Evolutionary conservation across 1,140 invertebrate genomes (phyloP).

Genomic region (Lasioglossum albipes): DNA sequence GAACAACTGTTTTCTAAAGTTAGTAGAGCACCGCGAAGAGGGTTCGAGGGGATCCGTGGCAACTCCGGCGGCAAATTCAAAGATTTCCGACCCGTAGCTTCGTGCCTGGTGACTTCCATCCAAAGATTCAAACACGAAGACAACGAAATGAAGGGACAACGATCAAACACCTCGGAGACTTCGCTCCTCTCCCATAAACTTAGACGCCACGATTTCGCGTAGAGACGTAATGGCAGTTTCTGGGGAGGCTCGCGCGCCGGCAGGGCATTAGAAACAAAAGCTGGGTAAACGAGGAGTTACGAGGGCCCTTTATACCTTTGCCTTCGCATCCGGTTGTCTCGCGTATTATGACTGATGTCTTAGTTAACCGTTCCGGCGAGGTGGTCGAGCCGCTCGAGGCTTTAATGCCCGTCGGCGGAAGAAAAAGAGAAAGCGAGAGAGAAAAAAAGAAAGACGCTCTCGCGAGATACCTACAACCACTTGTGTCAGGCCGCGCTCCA

Average conservation of each 20-base stretch:
- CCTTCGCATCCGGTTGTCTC: constrained; percentile 62
- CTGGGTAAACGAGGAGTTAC: constrained; percentile 67
- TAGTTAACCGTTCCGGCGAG: constrained; percentile 57
- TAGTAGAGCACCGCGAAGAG: too few species aligned
- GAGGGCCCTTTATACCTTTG: constrained; percentile 58
- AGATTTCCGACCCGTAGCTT: background rate
- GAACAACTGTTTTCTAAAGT: too few species aligned
- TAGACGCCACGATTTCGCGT: constrained; percentile 28
- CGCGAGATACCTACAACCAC: constrained; percentile 55
- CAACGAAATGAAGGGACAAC: background rate
- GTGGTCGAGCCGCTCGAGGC: constrained; percentile 32
- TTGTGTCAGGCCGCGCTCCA: constrained; percentile 36
- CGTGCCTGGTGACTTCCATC: background rate
- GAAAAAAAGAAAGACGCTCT: constrained; percentile 25
- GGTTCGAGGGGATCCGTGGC: too few species aligned
- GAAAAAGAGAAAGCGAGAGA: background rate
- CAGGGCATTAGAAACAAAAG: constrained; percentile 62
- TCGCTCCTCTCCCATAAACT: constrained; percentile 32
- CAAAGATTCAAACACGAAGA: background rate
- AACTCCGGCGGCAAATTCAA: too few species aligned
- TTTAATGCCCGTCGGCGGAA: constrained; percentile 48
- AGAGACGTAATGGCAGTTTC: constrained; percentile 39
- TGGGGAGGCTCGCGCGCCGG: constrained; percentile 33
- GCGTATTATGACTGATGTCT: constrained; percentile 67
- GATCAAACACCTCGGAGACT: background rate